A percentile compares a stretch with the other conserved stretches of the same genome.
Conservation (phyloP, 2,797 vertebrate species). For the Pelodytes ibericus region DNA sequence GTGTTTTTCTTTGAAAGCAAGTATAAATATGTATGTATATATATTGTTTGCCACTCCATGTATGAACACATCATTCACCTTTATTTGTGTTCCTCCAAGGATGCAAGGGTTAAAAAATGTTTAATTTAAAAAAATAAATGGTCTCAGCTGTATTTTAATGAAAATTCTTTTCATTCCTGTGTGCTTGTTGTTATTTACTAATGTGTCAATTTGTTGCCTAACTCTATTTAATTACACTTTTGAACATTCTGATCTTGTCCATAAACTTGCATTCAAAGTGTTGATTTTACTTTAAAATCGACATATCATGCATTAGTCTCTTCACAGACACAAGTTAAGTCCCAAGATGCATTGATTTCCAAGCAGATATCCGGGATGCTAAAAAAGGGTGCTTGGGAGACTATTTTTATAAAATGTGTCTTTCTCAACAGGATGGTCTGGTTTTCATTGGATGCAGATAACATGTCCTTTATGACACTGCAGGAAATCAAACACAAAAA, state of each 20-base stretch:
- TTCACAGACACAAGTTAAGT: conserved; percentile 3
- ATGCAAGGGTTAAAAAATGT: too few relatives aligned
- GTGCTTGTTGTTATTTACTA: neutral
- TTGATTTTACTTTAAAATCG: neutral
- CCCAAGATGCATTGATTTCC: conserved; percentile 16
- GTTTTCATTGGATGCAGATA: conserved; percentile 46
- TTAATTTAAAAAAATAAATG: too few relatives aligned
- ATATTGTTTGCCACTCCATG: too few relatives aligned
- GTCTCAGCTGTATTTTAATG: too few relatives aligned
- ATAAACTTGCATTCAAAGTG: neutral
- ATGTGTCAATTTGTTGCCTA: neutral
- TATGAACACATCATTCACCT: too few relatives aligned
- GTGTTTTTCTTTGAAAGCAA: too few relatives aligned
- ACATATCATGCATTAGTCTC: neutral
- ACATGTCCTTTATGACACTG: conserved; percentile 46
- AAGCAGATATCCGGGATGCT: conserved; percentile 11
- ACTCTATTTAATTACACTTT: neutral
- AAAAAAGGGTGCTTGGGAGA: conserved; percentile 19
- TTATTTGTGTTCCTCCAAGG: too few relatives aligned
- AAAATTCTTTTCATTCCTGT: too few relatives aligned
- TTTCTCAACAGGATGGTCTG: conserved; percentile 26
- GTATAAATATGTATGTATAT: too few relatives aligned
- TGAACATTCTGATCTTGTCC: neutral
- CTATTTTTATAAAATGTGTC: conserved; percentile 16
- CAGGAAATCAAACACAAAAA: conserved; percentile 50